A percentile compares a stretch with the other conserved stretches of the same genome.
Evolutionary conservation across 2,888 invertebrate species (phyloP).

Genomic region (Pecten maximus): DNA sequence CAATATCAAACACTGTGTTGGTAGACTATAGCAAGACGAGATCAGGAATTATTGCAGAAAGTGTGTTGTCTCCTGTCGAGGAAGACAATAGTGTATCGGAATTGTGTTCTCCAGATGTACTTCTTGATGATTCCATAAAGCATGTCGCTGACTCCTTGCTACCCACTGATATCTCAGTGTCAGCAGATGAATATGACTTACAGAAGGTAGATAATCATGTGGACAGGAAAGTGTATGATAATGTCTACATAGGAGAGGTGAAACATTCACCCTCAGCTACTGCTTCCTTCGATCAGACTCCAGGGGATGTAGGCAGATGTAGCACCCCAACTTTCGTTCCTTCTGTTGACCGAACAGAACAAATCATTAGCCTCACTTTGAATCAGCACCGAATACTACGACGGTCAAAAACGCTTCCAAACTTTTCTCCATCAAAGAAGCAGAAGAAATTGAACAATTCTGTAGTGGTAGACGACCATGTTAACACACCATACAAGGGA

Average conservation of each 20-base stretch:
- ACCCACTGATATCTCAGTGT: background rate
- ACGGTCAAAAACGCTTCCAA: conserved; percentile 46
- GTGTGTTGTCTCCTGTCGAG: background rate
- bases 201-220: background rate
- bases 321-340: conserved; percentile 58
- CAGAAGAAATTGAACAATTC: conserved; percentile 30
- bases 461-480: background rate
- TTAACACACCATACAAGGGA: background rate
- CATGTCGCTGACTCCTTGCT: background rate
- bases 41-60: background rate
- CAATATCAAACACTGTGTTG: background rate
- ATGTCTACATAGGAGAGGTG: background rate
- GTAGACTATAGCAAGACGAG: background rate
- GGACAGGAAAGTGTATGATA: background rate
- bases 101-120: background rate
- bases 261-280: background rate
- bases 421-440: conserved; percentile 36
- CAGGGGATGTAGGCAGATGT: background rate
- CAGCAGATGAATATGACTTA: background rate
- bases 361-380: conserved; percentile 60
- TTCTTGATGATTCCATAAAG: background rate
- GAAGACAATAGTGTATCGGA: background rate
- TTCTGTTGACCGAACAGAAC: conserved; percentile 60
- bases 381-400: conserved; percentile 55
- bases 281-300: too few species aligned